Conservation (phyloP, 1,140 invertebrate species). For the Eupristina koningsbergeri region DNA sequence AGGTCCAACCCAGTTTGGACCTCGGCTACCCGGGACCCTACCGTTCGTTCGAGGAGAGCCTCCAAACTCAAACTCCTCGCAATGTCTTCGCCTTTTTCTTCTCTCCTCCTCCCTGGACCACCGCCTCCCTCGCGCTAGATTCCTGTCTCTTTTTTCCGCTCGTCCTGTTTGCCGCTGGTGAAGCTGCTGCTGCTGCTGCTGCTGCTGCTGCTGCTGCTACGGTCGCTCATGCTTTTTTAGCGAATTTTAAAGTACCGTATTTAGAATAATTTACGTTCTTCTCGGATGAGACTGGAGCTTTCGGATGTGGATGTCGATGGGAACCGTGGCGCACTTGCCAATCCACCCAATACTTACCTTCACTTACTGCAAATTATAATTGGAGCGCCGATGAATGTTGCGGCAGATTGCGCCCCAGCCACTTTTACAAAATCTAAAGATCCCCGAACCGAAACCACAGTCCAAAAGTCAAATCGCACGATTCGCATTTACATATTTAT, state of each 20-base stretch:
- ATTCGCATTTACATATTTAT: slow-evolving; percentile 3
- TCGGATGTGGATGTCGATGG: no score
- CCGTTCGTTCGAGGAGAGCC: slow-evolving; percentile 9
- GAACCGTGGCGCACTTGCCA: no score
- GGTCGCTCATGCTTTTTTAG: slow-evolving; percentile 6
- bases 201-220: no score
- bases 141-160: slow-evolving; percentile 15
- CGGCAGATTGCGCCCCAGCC: background rate
- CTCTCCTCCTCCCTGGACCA: background rate
- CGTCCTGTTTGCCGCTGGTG: background rate
- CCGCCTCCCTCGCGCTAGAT: background rate
- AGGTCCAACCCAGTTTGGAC: slow-evolving; percentile 50
- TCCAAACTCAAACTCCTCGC: slow-evolving; percentile 17
- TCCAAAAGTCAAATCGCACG: background rate
- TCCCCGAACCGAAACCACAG: background rate
- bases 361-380: slow-evolving; percentile 13
- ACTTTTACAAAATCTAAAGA: background rate
- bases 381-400: background rate
- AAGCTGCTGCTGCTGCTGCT: no score
- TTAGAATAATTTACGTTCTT: slow-evolving; percentile 21
- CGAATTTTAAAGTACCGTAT: slow-evolving; percentile 22
- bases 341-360: no score
- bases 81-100: background rate
- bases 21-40: slow-evolving; percentile 16
- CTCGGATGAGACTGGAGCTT: background rate